Base-by-base conservation (phyloP, 2,888 invertebrate species). In the Eupelmus urozonus region DNA sequence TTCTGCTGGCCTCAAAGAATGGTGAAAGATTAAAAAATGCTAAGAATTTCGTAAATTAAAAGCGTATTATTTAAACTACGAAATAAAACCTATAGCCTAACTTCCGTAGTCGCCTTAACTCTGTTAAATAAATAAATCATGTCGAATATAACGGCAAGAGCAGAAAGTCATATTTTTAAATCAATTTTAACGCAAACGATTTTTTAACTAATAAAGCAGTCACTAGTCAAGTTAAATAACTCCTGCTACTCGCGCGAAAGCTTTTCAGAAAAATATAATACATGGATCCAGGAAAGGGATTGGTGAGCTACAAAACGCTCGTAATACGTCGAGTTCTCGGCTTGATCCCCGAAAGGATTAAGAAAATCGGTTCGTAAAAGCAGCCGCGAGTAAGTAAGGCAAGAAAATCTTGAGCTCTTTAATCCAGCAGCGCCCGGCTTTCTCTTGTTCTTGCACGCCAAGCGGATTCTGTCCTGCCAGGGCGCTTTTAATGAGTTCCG, bases 361-460 rank as follows among this genome's bases (percentile, higher is more conserved):
- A 78, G 67, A 45, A 73, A 74, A 74, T 74, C 73, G 73, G 42
- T 62, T 63, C 25, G 63, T n/a, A 69, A 73, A 73, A n/a, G 62
- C 29, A 69, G 55, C 23, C 27, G 29, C 59, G 63, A 65, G 69
- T 70, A 63, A 55, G 42, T 25, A 53, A 45, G 62, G 60, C 57
- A 51, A 67, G 77, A 67, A 60, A 66, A 67, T 53, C 67, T 72
- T 67, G 51, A 53, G 72, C 65, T 53, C 40, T 55, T 42, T 70
- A 78, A 74, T 78, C 74, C 59, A n/a, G n/a, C n/a, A n/a, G 29
- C 59, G 25, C 69, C 23, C 42, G 42, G 49, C 70, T 74, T 74
- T 70, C 63, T 73, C 73, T 63, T 49, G 70, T 51, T 63, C 62
- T 65, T 72, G 34, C 34, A 5, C 3, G n/a, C n/a, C n/a, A 34